A percentile compares a stretch with the other conserved stretches of the same genome.
These are phyloP conservation scores for Scopus umbretta DNA, from an alignment of 2,113 vertebrate genomes.

Conservation along the genomic window DNA sequence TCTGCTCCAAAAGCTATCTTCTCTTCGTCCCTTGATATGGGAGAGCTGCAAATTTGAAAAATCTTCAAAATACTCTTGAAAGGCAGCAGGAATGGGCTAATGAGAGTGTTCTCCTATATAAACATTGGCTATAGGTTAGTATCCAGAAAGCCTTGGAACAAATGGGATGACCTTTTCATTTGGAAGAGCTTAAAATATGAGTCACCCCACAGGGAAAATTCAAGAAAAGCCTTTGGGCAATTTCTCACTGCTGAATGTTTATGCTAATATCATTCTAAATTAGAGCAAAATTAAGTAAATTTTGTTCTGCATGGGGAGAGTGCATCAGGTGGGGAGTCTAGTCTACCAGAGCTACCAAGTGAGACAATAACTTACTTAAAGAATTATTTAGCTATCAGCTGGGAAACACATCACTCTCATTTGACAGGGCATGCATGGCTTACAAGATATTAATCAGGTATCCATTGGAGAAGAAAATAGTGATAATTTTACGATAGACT, in stretches of 20 bases:
- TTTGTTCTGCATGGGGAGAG: background rate
- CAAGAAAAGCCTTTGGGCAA: background rate
- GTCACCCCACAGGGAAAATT: background rate
- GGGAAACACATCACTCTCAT: background rate
- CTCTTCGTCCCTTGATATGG: background rate
- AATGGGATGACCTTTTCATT: background rate
- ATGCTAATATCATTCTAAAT: background rate
- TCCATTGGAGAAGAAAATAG: conserved; percentile 5
- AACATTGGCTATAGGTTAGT: background rate
- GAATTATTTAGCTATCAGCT: conserved; percentile 7
- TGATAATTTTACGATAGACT: conserved; percentile 6
- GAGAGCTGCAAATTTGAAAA: background rate
- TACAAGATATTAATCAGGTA: conserved; percentile 12
- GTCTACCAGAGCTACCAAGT: background rate
- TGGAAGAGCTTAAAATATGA: background rate
- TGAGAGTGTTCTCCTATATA: background rate
- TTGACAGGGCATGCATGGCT: background rate
- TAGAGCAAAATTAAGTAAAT: background rate
- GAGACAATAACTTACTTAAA: background rate
- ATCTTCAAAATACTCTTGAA: background rate
- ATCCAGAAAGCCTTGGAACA: background rate
- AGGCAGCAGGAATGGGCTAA: background rate
- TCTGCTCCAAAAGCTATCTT: background rate
- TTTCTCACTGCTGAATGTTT: background rate
- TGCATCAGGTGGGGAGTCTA: background rate